phyloP scores from a whole-genome alignment of 2,797 vertebrate genomes.

The Eleutherodactylus coqui region DNA sequence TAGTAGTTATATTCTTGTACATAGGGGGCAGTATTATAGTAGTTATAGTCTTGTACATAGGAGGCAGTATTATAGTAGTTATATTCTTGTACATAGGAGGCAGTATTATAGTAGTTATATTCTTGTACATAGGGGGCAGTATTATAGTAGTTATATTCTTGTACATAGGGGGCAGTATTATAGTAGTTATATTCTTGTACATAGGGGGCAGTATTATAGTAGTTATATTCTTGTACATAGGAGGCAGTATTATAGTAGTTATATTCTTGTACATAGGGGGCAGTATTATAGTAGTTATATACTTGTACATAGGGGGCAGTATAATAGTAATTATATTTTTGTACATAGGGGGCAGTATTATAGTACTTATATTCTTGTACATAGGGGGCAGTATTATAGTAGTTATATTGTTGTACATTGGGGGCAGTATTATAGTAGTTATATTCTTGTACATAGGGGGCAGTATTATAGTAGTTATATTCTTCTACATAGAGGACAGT shows the following conservation, averaged over 20 bases:
- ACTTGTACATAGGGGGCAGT: no score
- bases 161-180: not conserved
- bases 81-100: not conserved
- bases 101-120: not conserved
- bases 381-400: no score
- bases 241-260: no score
- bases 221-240: not conserved
- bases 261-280: no score
- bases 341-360: no score
- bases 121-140: not conserved
- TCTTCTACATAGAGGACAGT: not conserved
- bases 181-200: not conserved
- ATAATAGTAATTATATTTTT: no score
- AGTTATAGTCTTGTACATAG: no score
- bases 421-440: slow-evolving; percentile 1
- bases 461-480: not conserved
- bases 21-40: no score
- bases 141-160: not conserved
- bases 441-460: slow-evolving; percentile 5
- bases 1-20: no score
- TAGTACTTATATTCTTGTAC: no score
- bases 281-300: no score
- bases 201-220: not conserved
- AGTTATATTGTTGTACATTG: no score
- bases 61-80: slow-evolving; percentile 4